Evolutionary conservation across 2,888 invertebrate species (phyloP), one percentile per base, ranked within the genome.

Genomic region (Stenolophus ochropezus): DNA sequence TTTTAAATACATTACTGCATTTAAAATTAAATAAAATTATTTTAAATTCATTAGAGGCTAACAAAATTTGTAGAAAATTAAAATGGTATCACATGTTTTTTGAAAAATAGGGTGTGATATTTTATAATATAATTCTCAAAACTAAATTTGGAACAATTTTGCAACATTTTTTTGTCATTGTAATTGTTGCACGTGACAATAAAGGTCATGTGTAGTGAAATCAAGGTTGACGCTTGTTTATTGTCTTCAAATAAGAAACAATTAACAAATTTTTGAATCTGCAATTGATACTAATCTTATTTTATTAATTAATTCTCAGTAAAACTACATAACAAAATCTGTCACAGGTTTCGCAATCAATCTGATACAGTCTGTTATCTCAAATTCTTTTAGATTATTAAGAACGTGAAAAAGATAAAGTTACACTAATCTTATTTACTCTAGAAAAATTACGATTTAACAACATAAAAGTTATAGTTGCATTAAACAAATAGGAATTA

Each of bases 281-380:
- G 33, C n/a, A 33, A 16, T 69, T 8, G 8, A 61, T 58, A 16
- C 16, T 27, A 16, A 4, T 16, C 14, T 65, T 33, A 69, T 69
- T 69, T 69, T 33, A 33, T 20, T 69, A 69, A 69, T 69, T 69
- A 33, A 8, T 69, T 69, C 18, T 69, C 27, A 18, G 33, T 33
- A 69, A 42, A 69, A 33, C 16, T 69, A 33, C 27, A 69, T 69
- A 69, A 33, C 58, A 18, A 18, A 51, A 56, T 53, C 8, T 56
- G 58, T 61, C 23, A 11, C 20, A 42, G 5, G 8, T 8, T 61
- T 77, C 77, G 61, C 23, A 47, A 61, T 77, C 58, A 53, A 73
- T 73, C 73, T 11, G 73, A 73, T 73, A 73, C 5, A 71, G 8
- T n/a, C 11, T 58, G 58, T 49, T 73, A 73, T 73, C 73, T 73